phyloP scores from a whole-genome alignment of 2,797 vertebrate genomes.

The Malurus splendens region DNA sequence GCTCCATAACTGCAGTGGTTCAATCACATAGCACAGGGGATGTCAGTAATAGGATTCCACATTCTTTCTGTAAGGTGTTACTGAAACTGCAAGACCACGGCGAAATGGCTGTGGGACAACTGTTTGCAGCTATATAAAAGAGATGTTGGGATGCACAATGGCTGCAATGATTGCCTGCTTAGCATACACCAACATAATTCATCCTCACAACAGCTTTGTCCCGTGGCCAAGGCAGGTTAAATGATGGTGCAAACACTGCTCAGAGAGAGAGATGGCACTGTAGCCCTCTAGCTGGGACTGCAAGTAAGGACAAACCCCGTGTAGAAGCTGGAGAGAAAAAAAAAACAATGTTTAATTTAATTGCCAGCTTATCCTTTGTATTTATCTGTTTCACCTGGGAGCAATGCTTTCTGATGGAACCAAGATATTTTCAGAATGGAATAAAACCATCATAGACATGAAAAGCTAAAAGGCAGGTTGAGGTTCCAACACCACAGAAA shows the following conservation, averaged over 20 bases:
- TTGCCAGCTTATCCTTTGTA: not conserved
- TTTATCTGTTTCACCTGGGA: not conserved
- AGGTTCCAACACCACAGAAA: not conserved
- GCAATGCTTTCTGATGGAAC: not conserved
- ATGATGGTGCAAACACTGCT: not conserved
- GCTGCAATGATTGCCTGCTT: not conserved
- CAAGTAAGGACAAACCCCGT: not conserved
- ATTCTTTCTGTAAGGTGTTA: not conserved
- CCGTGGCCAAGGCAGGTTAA: not conserved
- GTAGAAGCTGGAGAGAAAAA: not conserved
- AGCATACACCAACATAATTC: not conserved
- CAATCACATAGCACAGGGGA: not conserved
- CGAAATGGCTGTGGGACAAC: not conserved
- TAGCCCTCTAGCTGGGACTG: not conserved
- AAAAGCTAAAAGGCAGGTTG: not conserved
- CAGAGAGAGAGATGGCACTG: constrained; percentile 25
- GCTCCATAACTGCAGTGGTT: not conserved
- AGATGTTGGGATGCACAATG: not conserved
- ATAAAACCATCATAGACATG: not conserved
- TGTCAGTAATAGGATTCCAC: not conserved
- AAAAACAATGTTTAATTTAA: not conserved
- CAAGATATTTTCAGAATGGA: not conserved
- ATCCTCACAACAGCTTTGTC: not conserved
- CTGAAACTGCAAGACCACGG: not conserved
- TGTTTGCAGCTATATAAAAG: not conserved